phyloP scores from a whole-genome alignment of 2,113 vertebrate genomes.

The Poicephalus meyeri region DNA sequence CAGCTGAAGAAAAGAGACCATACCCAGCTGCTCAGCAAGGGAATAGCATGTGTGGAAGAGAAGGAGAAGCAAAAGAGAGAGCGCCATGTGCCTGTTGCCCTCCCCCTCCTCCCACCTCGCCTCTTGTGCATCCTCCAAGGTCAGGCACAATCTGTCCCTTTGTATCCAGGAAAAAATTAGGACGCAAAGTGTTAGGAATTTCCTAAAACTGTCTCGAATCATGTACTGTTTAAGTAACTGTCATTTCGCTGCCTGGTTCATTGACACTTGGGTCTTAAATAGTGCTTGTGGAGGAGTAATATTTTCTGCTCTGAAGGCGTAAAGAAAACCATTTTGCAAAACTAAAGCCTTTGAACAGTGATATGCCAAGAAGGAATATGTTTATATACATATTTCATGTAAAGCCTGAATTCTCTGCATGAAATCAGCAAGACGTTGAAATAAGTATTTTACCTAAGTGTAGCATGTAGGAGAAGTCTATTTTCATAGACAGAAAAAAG shows the following conservation, averaged over 20 bases:
- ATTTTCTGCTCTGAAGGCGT: conserved; percentile 72
- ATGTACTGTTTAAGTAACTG: conserved; percentile 75
- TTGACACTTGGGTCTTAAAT: conserved; percentile 74
- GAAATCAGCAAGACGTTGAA: conserved; percentile 73
- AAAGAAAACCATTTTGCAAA: conserved; percentile 73
- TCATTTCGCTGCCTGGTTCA: conserved; percentile 72
- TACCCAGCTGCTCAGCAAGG: background rate
- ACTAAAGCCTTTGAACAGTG: conserved; percentile 43
- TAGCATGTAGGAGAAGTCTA: conserved; percentile 62
- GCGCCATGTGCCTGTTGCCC: background rate
- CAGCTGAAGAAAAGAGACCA: background rate
- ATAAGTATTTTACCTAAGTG: conserved; percentile 73
- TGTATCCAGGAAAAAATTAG: conserved; percentile 54
- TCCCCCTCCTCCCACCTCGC: background rate
- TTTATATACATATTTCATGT: conserved; percentile 63
- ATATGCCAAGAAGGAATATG: conserved; percentile 53
- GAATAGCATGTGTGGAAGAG: background rate
- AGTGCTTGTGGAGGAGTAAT: conserved; percentile 68
- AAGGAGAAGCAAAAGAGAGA: conserved; percentile 8
- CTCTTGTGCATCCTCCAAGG: background rate
- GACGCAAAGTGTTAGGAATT: conserved; percentile 66
- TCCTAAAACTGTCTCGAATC: conserved; percentile 74
- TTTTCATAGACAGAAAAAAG: conserved; percentile 68
- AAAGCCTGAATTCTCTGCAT: conserved; percentile 60
- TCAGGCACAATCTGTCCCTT: conserved; percentile 63